phyloP scores from a whole-genome alignment of 2,888 invertebrate species.

The Stenoptilia bipunctidactyla region DNA sequence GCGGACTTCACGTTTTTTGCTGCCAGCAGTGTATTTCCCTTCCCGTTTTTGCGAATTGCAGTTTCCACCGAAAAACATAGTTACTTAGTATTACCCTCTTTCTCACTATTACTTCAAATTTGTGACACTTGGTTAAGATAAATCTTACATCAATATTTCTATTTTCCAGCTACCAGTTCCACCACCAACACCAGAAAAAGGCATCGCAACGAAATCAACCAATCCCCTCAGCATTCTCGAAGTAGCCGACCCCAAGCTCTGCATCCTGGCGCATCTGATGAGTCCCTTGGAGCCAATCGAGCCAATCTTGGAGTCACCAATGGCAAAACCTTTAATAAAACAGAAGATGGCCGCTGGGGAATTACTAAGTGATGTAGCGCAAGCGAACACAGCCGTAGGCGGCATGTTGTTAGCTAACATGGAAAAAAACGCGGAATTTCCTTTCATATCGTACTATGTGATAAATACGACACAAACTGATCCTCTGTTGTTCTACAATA shows the following conservation, averaged over 20 bases:
- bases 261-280: constrained; percentile 90
- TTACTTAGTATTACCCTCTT: no score
- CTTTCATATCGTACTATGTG: constrained; percentile 91
- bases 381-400: constrained; percentile 80
- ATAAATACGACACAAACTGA: constrained; percentile 90
- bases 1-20: no score
- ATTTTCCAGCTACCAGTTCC: constrained; percentile 72
- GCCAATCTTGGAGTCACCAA: constrained; percentile 86
- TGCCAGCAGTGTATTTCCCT: no score
- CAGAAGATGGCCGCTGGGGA: constrained; percentile 85
- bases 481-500: constrained; percentile 87
- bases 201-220: constrained; percentile 71
- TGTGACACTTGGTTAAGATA: no score
- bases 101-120: no score
- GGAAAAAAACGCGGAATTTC: constrained; percentile 91
- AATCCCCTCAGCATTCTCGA: constrained; percentile 81
- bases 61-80: no score
- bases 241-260: constrained; percentile 90
- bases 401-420: constrained; percentile 91
- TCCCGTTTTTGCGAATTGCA: no score
- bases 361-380: constrained; percentile 79
- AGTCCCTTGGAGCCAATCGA: constrained; percentile 89
- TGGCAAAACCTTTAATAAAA: constrained; percentile 82
- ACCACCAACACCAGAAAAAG: constrained; percentile 74
- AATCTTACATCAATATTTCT: no score